Evolutionary conservation across 2,113 vertebrate species (phyloP).

Genomic region (Ctenodactylus gundi): DNA sequence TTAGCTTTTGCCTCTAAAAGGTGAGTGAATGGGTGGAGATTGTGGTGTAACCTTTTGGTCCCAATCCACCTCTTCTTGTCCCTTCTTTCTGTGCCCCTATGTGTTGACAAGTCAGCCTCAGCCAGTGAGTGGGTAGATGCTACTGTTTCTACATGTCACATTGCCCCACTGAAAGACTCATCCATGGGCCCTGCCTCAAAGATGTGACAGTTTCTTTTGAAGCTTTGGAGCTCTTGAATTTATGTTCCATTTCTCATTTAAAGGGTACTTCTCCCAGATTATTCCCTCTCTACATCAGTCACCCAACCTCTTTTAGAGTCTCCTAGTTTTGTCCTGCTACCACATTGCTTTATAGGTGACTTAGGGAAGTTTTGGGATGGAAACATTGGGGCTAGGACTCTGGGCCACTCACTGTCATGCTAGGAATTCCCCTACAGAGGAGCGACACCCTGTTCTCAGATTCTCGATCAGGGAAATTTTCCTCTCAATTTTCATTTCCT

Average conservation of each 20-base stretch:
- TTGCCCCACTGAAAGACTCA: background rate
- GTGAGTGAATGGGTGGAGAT: background rate
- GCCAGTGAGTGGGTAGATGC: background rate
- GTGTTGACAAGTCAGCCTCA: background rate
- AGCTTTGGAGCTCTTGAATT: background rate
- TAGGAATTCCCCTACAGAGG: background rate
- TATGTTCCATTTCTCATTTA: background rate
- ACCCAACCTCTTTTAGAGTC: background rate
- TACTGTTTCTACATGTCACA: background rate
- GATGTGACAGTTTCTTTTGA: background rate
- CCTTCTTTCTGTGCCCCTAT: background rate
- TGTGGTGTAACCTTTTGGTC: background rate
- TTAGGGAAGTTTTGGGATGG: background rate
- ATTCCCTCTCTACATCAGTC: background rate
- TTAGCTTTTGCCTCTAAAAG: background rate
- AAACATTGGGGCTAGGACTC: background rate
- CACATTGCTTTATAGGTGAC: background rate
- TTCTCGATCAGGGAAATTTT: constrained; percentile 33
- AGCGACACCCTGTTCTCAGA: background rate
- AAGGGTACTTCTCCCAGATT: background rate
- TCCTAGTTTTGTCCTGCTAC: background rate
- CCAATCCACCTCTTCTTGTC: background rate
- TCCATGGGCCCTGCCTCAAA: background rate
- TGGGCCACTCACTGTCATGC: background rate
- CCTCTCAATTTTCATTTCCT: constrained; percentile 36